A percentile compares a stretch with the other conserved stretches of the same genome.
These are phyloP conservation scores for Anarhynchus alexandrinus DNA, from an alignment of 2,113 vertebrate genomes.

Conservation along the genomic window DNA sequence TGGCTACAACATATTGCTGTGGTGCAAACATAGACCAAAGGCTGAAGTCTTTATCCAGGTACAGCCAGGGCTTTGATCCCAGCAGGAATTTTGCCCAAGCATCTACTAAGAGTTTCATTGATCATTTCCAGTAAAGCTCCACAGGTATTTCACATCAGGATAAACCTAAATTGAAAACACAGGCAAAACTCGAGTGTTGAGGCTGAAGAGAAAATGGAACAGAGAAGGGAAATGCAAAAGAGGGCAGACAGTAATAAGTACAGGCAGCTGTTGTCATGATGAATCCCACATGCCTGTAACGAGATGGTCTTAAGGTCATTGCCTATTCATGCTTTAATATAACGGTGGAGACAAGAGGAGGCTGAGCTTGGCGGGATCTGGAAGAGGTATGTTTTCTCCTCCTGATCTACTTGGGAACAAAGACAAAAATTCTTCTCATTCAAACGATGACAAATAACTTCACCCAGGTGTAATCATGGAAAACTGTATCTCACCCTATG, in stretches of 20 bases:
- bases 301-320: neutral
- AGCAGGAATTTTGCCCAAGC: neutral
- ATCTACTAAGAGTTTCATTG: neutral
- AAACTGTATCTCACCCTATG: neutral
- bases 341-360: neutral
- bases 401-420: neutral
- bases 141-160: neutral
- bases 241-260: neutral
- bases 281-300: neutral
- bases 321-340: neutral
- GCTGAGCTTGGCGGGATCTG: neutral
- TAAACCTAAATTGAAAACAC: neutral
- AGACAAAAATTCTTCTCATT: neutral
- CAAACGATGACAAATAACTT: neutral
- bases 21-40: neutral
- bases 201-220: neutral
- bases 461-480: neutral
- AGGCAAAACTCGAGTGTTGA: neutral
- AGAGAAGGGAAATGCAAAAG: neutral
- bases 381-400: neutral
- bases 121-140: neutral
- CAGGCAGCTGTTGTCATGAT: constrained; percentile 10
- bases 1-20: neutral
- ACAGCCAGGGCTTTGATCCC: neutral
- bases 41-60: neutral